Evolutionary conservation across 2,113 vertebrate species (phyloP).

Genomic region (Notarius lentiginosus): DNA sequence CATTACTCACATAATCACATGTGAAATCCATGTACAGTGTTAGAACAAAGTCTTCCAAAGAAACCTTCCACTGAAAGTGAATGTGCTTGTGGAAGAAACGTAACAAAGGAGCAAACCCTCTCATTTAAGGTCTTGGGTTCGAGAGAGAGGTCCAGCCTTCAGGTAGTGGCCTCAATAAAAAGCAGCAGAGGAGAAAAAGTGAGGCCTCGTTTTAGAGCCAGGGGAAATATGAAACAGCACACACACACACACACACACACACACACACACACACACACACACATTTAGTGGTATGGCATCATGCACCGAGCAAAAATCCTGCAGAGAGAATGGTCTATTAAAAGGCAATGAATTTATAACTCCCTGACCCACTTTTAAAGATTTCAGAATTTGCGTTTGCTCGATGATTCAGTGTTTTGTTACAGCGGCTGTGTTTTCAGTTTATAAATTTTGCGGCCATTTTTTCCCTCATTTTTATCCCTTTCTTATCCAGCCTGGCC

Average conservation of each 20-base stretch:
- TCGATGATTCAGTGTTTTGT: constrained; percentile 65
- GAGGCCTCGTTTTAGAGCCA: constrained; percentile 30
- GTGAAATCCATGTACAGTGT: not conserved
- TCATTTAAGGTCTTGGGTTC: not conserved
- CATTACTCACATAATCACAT: not conserved
- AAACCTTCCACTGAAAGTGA: not conserved
- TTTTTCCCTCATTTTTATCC: constrained; percentile 36
- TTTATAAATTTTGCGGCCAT: constrained; percentile 80
- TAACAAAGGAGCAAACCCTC: not conserved
- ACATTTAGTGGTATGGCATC: constrained; percentile 54
- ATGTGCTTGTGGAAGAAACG: not conserved
- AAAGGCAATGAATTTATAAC: constrained; percentile 70
- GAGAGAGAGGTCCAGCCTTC: constrained; percentile 6
- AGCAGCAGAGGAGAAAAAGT: constrained; percentile 24
- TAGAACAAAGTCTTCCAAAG: not conserved
- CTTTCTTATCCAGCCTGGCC: constrained; percentile 61
- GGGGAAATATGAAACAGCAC: constrained; percentile 31
- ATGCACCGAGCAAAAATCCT: constrained; percentile 54
- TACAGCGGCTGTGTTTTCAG: constrained; percentile 73
- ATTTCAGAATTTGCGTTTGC: constrained; percentile 62
- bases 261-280: not conserved
- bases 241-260: not conserved
- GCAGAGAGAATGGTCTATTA: constrained; percentile 65
- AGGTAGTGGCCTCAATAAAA: constrained; percentile 31
- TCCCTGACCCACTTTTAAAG: constrained; percentile 70